These are phyloP conservation scores for Stomorhina lunata DNA, from an alignment of 2,888 invertebrate genomes.

Conservation along the genomic window DNA sequence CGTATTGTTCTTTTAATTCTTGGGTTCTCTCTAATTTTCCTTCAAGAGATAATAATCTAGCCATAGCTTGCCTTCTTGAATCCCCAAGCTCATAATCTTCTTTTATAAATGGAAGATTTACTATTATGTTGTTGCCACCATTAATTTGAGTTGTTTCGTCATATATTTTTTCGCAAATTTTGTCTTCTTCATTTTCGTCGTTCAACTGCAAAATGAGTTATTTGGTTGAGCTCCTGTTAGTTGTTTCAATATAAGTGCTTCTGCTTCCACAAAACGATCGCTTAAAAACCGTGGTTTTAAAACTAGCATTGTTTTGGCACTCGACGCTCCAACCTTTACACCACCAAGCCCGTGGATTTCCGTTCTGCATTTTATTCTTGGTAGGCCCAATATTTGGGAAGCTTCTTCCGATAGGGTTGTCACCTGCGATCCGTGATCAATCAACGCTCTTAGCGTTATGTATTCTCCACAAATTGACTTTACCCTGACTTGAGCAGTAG, in stretches of 20 bases:
- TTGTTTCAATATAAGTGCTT: slow-evolving; percentile 32
- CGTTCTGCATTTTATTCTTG: slow-evolving; percentile 25
- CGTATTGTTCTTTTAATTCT: slow-evolving; percentile 19
- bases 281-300: slow-evolving; percentile 45
- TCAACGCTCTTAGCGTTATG: slow-evolving; percentile 39
- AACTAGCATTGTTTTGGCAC: slow-evolving; percentile 28
- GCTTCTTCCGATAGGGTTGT: slow-evolving; percentile 54
- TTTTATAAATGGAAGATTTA: slow-evolving; percentile 19
- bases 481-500: slow-evolving; percentile 43
- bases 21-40: slow-evolving; percentile 1
- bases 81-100: neutral
- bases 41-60: slow-evolving; percentile 36
- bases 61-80: slow-evolving; percentile 36
- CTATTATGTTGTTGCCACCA: neutral
- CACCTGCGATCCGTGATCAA: slow-evolving; percentile 53
- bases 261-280: slow-evolving; percentile 16
- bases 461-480: slow-evolving; percentile 44
- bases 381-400: slow-evolving; percentile 33
- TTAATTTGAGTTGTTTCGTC: neutral
- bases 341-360: slow-evolving; percentile 44
- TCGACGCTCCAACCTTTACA: slow-evolving; percentile 38
- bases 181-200: slow-evolving; percentile 8
- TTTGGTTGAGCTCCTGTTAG: neutral
- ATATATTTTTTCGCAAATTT: no score
- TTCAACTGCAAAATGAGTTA: no score